Base-by-base conservation (phyloP, 1,140 invertebrate genomes). In the Himalopsyche phryganea region DNA sequence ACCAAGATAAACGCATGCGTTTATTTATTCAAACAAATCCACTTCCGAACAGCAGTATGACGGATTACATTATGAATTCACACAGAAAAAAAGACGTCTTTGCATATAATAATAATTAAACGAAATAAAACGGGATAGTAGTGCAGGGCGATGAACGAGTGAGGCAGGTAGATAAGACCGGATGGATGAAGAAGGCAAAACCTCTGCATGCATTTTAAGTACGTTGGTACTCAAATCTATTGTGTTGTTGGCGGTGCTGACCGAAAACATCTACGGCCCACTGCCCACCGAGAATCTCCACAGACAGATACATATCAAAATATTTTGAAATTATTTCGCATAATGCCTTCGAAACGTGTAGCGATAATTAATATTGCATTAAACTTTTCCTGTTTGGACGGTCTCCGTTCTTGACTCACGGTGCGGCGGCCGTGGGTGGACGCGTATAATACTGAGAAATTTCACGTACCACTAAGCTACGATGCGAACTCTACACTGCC, bases 321-420 rank as follows among this genome's bases (percentile, higher is more conserved):
- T 55, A 50, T 55, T 54, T 55, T 32, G 58, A 61, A 61, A 52
- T 57, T 38, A 55, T 55, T 61, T 56, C 60, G 60, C 53, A 51
- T 58, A 36, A 58, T 58, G 50, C 57, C 48, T 36, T 32, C 54
- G 23, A 35, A 44, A 45, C 36, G 28, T 48, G 50, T 41, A 36
- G 40, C 17, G 35, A 49, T 51, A 50, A 61, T 61, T 57, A 54
- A 55, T 61, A 53, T 50, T 38, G 52, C 46, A 56, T 45, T 47
- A 48, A 20, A 50, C 13, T 15, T 14, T 49, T 47, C 17, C 53
- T 54, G 18, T n/a, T n/a, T n/a, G n/a, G n/a, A n/a, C n/a, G n/a
- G n/a, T n/a, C n/a, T n/a, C n/a, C n/a, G n/a, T n/a, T n/a, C n/a
- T n/a, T n/a, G n/a, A n/a, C n/a, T n/a, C n/a, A n/a, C 42, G 10